Evolutionary conservation across 2,797 vertebrate genomes (phyloP).

Genomic region (Syngnathus acus): DNA sequence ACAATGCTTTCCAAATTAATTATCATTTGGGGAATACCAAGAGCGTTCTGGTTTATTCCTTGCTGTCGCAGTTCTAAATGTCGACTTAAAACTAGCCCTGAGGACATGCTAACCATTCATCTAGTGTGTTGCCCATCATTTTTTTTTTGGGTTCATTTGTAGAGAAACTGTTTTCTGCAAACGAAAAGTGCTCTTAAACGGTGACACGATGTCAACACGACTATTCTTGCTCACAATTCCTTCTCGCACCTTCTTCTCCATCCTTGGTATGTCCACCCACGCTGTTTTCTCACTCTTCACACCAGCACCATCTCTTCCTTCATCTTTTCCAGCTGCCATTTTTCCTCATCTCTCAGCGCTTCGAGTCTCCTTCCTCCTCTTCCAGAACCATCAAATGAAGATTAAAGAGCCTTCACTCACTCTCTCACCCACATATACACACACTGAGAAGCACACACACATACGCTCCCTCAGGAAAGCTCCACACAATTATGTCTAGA

Average conservation of each 20-base stretch:
- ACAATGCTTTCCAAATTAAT: too few species aligned
- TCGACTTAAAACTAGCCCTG: neutral
- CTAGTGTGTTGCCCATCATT: neutral
- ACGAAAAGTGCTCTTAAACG: neutral
- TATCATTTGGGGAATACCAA: too few species aligned
- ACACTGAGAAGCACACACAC: slow-evolving; percentile 17
- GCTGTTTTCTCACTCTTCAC: slow-evolving; percentile 4
- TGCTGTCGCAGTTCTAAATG: too few species aligned
- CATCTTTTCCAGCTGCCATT: neutral
- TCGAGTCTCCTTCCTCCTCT: slow-evolving; percentile 37
- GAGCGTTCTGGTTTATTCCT: too few species aligned
- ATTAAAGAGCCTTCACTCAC: slow-evolving; percentile 68
- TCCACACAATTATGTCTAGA: slow-evolving; percentile 69
- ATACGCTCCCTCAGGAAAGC: slow-evolving; percentile 52
- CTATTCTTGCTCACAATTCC: slow-evolving; percentile 12
- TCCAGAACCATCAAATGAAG: slow-evolving; percentile 68
- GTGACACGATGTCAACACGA: slow-evolving; percentile 2
- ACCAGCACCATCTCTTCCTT: neutral
- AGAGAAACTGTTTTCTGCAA: neutral
- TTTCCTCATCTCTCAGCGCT: slow-evolving; percentile 17
- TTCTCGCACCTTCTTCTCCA: slow-evolving; percentile 6
- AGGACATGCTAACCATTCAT: neutral
- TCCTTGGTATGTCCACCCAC: neutral
- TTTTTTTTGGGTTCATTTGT: neutral
- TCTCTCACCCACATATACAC: slow-evolving; percentile 8